phyloP scores from a whole-genome alignment of 2,888 invertebrate species.

The Eilema griseolum region DNA sequence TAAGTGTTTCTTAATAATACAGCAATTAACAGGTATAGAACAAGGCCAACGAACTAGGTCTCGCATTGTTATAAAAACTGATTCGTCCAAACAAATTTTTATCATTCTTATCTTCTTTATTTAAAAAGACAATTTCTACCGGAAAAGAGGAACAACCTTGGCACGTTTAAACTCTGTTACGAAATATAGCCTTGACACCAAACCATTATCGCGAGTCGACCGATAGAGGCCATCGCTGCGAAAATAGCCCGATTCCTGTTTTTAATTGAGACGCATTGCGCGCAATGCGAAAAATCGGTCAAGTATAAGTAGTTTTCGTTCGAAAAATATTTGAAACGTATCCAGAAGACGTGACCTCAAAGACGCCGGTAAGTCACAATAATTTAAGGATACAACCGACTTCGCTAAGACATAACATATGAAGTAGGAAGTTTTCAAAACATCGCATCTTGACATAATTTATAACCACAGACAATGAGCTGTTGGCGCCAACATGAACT shows the following conservation, averaged over 20 bases:
- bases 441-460: constrained; percentile 72
- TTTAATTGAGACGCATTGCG: constrained; percentile 73
- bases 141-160: constrained; percentile 76
- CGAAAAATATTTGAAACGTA: constrained; percentile 66
- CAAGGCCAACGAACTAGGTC: constrained; percentile 71
- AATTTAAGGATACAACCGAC: constrained; percentile 45
- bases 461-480: constrained; percentile 68
- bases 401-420: constrained; percentile 68
- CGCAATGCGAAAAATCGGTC: constrained; percentile 78
- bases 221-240: constrained; percentile 75
- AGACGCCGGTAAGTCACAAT: constrained; percentile 57
- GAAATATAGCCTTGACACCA: constrained; percentile 83
- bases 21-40: constrained; percentile 75
- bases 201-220: constrained; percentile 79
- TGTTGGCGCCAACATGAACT: constrained; percentile 68
- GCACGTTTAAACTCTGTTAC: constrained; percentile 75
- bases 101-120: constrained; percentile 51
- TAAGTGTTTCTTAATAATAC: constrained; percentile 83
- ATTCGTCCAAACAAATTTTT: constrained; percentile 46
- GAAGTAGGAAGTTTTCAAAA: constrained; percentile 71
- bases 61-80: constrained; percentile 58
- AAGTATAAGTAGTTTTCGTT: constrained; percentile 69
- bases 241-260: constrained; percentile 73
- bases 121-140: constrained; percentile 59
- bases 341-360: constrained; percentile 68